phyloP scores from a whole-genome alignment of 2,888 invertebrate species.

The Oscheius sp. region DNA sequence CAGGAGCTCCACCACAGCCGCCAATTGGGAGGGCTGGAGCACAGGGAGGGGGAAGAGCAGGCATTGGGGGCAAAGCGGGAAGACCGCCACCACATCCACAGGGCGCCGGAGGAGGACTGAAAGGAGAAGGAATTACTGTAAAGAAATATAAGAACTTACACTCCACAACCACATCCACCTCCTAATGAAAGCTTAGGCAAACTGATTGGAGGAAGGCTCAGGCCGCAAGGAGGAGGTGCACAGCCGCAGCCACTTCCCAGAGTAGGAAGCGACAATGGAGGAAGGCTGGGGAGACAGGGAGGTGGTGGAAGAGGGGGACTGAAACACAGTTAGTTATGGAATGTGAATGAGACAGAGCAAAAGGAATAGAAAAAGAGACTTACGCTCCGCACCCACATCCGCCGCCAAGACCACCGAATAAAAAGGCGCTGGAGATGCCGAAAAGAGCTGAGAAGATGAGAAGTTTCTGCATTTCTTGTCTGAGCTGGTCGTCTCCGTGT shows the following conservation, averaged over 20 bases:
- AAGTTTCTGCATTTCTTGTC: not conserved
- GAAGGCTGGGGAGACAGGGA: not conserved
- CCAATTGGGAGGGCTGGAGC: not conserved
- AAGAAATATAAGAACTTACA: not conserved
- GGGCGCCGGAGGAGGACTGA: conserved; percentile 6
- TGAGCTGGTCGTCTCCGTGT: not conserved
- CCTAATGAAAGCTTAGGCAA: not conserved
- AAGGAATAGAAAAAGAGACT: not conserved
- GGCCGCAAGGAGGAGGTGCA: not conserved
- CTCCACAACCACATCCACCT: not conserved
- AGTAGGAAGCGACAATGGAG: conserved; percentile 7
- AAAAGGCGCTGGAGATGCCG: conserved; percentile 13
- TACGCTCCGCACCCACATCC: not conserved
- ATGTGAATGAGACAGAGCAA: not conserved
- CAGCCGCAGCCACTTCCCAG: conserved; percentile 6
- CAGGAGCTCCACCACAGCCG: conserved; percentile 14
- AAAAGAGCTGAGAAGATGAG: conserved; percentile 3
- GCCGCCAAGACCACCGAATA: not conserved
- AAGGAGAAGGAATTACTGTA: not conserved
- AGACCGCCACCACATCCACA: conserved; percentile 7
- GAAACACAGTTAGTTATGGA: not conserved
- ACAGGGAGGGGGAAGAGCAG: not conserved
- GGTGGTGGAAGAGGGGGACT: not conserved
- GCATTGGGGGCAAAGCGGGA: not conserved
- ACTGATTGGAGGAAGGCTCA: not conserved